Conservation (phyloP, 2,113 vertebrate species). For the Nothoprocta perdicaria region DNA sequence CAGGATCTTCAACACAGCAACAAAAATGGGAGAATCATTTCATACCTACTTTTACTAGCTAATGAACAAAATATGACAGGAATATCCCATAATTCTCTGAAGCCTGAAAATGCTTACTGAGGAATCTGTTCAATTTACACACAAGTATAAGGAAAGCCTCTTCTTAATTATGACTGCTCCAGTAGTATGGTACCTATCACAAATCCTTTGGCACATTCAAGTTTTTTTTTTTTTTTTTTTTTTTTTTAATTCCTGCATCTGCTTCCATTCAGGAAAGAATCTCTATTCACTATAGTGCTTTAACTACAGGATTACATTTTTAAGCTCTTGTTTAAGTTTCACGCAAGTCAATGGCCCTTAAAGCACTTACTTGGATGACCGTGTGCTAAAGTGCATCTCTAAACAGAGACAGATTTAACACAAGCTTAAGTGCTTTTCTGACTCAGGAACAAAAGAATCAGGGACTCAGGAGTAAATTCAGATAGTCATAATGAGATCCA, state of each 20-base stretch:
- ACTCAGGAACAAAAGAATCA: not conserved
- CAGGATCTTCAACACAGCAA: not conserved
- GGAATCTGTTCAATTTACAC: not conserved
- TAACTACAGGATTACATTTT: not conserved
- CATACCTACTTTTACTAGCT: not conserved
- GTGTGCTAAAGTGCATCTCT: not conserved
- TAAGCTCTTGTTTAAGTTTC: slow-evolving; percentile 11
- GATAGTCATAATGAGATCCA: not conserved
- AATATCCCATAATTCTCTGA: not conserved
- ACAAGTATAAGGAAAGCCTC: not conserved
- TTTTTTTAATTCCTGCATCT: not conserved
- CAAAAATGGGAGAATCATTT: not conserved
- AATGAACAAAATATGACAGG: not conserved
- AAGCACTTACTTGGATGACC: not conserved
- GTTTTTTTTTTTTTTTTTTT: not conserved
- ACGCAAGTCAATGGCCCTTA: not conserved
- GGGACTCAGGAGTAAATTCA: not conserved
- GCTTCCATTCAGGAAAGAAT: rapidly evolving
- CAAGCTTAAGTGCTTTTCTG: not conserved
- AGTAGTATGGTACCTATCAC: not conserved
- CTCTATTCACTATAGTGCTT: not conserved
- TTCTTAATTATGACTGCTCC: not conserved
- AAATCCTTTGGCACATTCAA: not conserved
- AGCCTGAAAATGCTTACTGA: not conserved
- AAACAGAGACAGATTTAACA: not conserved